phyloP scores from a whole-genome alignment of 1,140 invertebrate genomes.

The Drosophila orosa region DNA sequence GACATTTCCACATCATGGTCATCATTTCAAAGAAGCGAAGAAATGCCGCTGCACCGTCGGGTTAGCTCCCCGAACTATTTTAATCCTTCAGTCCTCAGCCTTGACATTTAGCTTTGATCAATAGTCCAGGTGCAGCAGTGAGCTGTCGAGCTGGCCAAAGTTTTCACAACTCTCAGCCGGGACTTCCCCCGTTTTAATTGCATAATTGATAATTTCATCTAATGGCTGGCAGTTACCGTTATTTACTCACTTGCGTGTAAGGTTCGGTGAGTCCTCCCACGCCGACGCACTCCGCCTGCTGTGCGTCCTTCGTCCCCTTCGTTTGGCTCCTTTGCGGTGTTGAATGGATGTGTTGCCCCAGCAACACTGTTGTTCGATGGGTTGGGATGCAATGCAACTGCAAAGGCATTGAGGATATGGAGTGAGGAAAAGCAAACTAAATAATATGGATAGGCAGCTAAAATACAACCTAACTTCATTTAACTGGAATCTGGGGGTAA shows the following conservation, averaged over 20 bases:
- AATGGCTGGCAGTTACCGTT: constrained; percentile 22
- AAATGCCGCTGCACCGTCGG: not conserved
- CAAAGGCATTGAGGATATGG: not conserved
- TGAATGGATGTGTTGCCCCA: constrained; percentile 20
- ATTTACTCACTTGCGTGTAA: constrained; percentile 49
- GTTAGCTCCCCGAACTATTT: constrained; percentile 23
- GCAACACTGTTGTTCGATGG: constrained; percentile 16
- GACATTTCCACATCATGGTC: constrained; percentile 14
- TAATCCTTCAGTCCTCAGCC: constrained; percentile 7
- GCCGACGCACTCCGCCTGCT: not conserved
- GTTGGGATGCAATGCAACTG: constrained; percentile 2
- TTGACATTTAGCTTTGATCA: constrained; percentile 37
- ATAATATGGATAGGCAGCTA: not conserved
- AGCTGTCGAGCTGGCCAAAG: constrained; percentile 3
- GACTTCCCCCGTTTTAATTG: constrained; percentile 35
- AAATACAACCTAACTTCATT: not conserved
- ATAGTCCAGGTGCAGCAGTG: constrained; percentile 15
- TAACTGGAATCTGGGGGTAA: too few species aligned
- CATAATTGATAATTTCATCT: constrained; percentile 43
- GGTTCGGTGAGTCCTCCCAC: constrained; percentile 20
- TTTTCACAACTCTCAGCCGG: constrained; percentile 21
- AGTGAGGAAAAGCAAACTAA: too few species aligned
- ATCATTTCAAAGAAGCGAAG: constrained; percentile 2
- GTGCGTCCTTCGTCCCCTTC: not conserved
- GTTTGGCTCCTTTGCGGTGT: not conserved